phyloP scores from a whole-genome alignment of 1,140 invertebrate genomes.

The Pentalonia nigronervosa region DNA sequence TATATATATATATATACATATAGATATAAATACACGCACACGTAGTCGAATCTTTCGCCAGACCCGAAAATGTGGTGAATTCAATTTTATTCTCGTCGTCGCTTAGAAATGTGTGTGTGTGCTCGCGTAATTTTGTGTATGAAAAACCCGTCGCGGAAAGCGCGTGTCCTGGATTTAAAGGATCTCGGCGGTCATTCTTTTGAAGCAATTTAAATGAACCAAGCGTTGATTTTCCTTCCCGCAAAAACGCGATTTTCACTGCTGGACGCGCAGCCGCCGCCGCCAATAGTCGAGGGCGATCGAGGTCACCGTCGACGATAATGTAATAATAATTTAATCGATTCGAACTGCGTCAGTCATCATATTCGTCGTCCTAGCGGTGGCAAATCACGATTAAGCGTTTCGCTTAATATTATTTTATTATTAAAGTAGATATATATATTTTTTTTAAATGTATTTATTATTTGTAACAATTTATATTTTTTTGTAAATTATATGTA shows the following conservation, averaged over 20 bases:
- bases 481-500: too few relatives aligned
- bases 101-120: not conserved
- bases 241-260: not conserved
- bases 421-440: not conserved
- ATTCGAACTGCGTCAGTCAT: constrained; percentile 2
- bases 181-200: constrained; percentile 12
- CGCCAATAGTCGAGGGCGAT: not conserved
- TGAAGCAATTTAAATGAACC: constrained; percentile 27
- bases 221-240: not conserved
- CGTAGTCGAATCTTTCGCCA: constrained; percentile 25
- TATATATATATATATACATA: not conserved
- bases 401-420: not conserved
- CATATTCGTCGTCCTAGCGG: not conserved
- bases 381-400: not conserved
- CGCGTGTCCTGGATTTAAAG: constrained; percentile 49
- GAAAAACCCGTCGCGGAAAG: not conserved
- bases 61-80: constrained; percentile 36
- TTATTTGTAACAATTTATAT: too few relatives aligned
- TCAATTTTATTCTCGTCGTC: constrained; percentile 23
- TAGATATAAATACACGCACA: not conserved
- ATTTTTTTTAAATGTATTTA: too few relatives aligned
- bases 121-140: not conserved
- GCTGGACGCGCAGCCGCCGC: not conserved
- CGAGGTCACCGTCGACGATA: not conserved
- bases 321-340: not conserved